Evolutionary conservation across 2,113 vertebrate genomes (phyloP), one percentile per base, ranked within the genome.

Genomic region (Propithecus coquereli): DNA sequence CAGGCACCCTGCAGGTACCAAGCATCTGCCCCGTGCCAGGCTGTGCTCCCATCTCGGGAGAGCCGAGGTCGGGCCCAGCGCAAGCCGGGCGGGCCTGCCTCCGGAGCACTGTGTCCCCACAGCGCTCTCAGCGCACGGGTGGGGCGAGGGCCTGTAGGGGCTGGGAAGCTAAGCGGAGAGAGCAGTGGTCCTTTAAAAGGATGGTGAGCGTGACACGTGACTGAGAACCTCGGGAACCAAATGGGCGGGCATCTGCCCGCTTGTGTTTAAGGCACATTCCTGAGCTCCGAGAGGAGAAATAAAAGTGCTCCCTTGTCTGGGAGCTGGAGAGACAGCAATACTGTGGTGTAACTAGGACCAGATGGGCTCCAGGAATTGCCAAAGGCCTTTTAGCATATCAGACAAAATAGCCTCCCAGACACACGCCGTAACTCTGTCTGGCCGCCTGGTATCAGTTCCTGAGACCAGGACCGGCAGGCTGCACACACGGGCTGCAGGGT

Each of bases 281-380:
- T 96, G 96, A 98, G 92, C 95, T 97, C 92, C 65, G 27, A 97
- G 92, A 96, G 20, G 52, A 97, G 96, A 95, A 94, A 98, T 96
- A 89, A 98, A 98, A 98, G 94, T 40, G 47, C 7, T 96, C 89
- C 90, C 88, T 92, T 95, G 97, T 93, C 97, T 95, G 95, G 30
- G 54, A 86, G 63, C 94, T 92, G 83, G 91, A 95, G 97, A 97
- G 96, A 96, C 96, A 96, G 95, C 96, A 97, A 76, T 61, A 95
- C 57, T 94, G 87, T 89, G 94, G 95, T 12, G 71, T 98, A 98
- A 98, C 96, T 71, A 98, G 96, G 86, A 98, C 97, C 98, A 98
- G 98, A 98, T 98, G 98, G 97, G 96, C 97, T 97, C 65, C 74
- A 95, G 96, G 61, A 37, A 96, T 98, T 98, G 96, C 94, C 97